These are phyloP conservation scores for Cynopterus brachyotis DNA, from an alignment of 2,113 vertebrate genomes.

Conservation along the genomic window DNA sequence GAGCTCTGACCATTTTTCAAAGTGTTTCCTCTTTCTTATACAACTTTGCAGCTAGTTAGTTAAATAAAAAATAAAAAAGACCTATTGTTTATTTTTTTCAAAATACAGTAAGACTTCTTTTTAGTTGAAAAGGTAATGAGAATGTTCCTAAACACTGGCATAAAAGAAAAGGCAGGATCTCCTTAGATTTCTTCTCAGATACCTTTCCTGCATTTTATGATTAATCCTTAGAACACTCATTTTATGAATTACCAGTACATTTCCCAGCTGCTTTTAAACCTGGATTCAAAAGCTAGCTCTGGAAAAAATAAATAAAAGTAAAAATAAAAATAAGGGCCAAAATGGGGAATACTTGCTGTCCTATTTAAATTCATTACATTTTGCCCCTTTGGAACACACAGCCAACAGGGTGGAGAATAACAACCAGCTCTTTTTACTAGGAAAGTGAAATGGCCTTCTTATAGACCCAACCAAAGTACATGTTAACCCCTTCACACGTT, in stretches of 20 bases:
- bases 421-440: neutral
- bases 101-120: slow-evolving; percentile 49
- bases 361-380: slow-evolving; percentile 45
- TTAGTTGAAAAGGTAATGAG: slow-evolving; percentile 56
- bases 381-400: neutral
- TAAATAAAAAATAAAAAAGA: slow-evolving; percentile 48
- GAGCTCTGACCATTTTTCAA: slow-evolving; percentile 75
- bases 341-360: neutral
- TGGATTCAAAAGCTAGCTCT: neutral
- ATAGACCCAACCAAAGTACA: slow-evolving; percentile 35
- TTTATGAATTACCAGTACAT: neutral
- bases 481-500: neutral
- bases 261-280: slow-evolving; percentile 25
- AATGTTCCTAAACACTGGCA: slow-evolving; percentile 25
- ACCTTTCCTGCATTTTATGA: slow-evolving; percentile 4
- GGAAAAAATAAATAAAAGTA: neutral
- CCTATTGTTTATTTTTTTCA: slow-evolving; percentile 61
- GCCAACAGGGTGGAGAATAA: neutral
- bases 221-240: slow-evolving; percentile 31
- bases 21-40: slow-evolving; percentile 76
- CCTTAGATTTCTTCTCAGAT: slow-evolving; percentile 9
- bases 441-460: slow-evolving; percentile 18
- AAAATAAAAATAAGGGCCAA: neutral
- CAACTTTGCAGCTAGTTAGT: slow-evolving; percentile 68
- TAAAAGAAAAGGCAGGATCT: neutral